Percentiles rank a stretch among this genome's conserved stretches.
These are phyloP conservation scores for Anneissia japonica DNA, from an alignment of 35 echinoderm and acorn worm species.

Conservation along the genomic window DNA sequence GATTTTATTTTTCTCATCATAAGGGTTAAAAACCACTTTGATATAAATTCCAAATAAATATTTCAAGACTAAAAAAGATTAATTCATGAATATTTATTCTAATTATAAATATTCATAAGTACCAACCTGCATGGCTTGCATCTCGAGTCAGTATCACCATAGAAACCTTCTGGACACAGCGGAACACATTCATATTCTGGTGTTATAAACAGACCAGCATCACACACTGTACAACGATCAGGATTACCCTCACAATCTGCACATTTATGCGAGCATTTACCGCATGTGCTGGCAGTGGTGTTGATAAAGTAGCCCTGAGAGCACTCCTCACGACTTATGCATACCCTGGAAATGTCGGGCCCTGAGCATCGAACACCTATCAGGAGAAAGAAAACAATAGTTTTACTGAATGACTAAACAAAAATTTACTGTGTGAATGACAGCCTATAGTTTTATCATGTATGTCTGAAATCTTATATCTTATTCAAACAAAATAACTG, in stretches of 20 bases:
- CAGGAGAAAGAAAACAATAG: no score
- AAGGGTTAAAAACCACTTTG: no score
- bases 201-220: slow-evolving; percentile 24
- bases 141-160: slow-evolving; percentile 8
- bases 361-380: slow-evolving; percentile 82
- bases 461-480: no score
- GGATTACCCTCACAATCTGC: slow-evolving; percentile 23
- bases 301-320: slow-evolving; percentile 29
- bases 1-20: no score
- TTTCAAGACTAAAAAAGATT: neutral
- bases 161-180: slow-evolving; percentile 50
- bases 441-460: no score
- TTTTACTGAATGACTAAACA: no score
- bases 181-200: slow-evolving; percentile 32
- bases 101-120: neutral
- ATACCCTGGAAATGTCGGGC: slow-evolving; percentile 46
- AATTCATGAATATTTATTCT: neutral
- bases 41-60: no score
- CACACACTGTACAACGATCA: slow-evolving; percentile 37
- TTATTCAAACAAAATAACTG: no score
- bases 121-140: slow-evolving; percentile 75
- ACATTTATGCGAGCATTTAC: slow-evolving; percentile 56
- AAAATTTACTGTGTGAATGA: no score
- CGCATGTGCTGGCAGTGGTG: slow-evolving; percentile 22
- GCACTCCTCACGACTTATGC: slow-evolving; percentile 43